Conservation (phyloP, 1,140 invertebrate species). For the Drosophila navojoa region DNA sequence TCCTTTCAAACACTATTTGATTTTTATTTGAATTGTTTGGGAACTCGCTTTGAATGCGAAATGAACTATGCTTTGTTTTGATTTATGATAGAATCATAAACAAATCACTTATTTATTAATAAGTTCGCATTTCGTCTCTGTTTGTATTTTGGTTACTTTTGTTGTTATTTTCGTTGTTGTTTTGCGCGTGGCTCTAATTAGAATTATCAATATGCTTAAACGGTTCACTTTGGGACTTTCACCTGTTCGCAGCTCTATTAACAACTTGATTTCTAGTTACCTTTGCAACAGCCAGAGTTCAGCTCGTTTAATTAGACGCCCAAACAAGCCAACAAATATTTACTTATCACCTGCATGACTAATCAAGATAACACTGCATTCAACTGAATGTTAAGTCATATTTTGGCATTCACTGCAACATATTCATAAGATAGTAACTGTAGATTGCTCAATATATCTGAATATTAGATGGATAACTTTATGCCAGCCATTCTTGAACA, state of each 20-base stretch:
- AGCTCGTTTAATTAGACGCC: neutral
- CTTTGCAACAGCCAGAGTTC: conserved; percentile 1
- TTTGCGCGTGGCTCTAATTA: conserved; percentile 22
- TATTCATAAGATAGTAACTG: no score
- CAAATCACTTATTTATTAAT: conserved; percentile 4
- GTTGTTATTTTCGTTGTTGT: neutral
- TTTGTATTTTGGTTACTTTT: neutral
- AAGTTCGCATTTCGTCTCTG: no score
- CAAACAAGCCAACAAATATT: neutral
- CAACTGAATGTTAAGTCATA: neutral
- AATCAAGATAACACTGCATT: neutral
- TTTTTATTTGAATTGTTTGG: conserved; percentile 2
- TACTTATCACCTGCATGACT: neutral
- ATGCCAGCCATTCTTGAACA: no score
- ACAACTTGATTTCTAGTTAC: neutral
- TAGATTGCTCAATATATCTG: no score
- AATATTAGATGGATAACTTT: no score
- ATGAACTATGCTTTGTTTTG: conserved; percentile 1
- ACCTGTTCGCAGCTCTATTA: neutral
- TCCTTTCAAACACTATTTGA: conserved; percentile 4
- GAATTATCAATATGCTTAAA: neutral
- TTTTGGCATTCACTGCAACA: neutral
- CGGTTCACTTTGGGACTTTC: conserved; percentile 6
- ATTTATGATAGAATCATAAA: conserved; percentile 19
- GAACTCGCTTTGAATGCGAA: conserved; percentile 9